Evolutionary conservation across 2,888 invertebrate genomes (phyloP).

Genomic region (Sinotaia quadrata): DNA sequence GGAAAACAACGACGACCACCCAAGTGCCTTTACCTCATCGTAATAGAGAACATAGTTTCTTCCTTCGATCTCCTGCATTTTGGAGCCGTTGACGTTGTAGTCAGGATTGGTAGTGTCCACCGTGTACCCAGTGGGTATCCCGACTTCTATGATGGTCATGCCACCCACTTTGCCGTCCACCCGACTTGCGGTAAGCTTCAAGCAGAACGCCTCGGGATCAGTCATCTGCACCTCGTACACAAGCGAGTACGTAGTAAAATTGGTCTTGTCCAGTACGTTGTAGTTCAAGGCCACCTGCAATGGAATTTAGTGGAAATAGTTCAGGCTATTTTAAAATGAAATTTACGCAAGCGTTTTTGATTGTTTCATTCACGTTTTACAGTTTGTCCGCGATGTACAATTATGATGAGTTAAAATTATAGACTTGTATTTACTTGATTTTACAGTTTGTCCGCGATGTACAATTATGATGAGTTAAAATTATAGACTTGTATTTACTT

Average conservation of each 20-base stretch:
- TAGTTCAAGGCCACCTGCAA: constrained; percentile 22
- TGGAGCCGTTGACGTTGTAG: not conserved
- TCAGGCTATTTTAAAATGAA: no score
- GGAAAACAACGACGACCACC: no score
- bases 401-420: no score
- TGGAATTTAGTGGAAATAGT: no score
- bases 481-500: no score
- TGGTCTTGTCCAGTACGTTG: not conserved
- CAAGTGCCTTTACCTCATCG: constrained; percentile 9
- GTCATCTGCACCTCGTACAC: not conserved
- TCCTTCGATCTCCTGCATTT: not conserved
- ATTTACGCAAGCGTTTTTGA: no score
- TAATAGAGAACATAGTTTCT: constrained; percentile 5
- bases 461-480: no score
- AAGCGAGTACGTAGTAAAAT: not conserved
- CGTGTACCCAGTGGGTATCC: constrained; percentile 3
- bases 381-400: no score
- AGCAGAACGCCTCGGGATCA: not conserved
- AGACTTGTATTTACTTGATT: no score
- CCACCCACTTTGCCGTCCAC: constrained; percentile 12
- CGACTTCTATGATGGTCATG: constrained; percentile 20
- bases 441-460: no score
- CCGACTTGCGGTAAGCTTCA: not conserved
- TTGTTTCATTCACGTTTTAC: no score
- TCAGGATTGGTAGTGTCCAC: not conserved